These are phyloP conservation scores for Lepidurus apus DNA, from an alignment of 1,140 invertebrate genomes.

Conservation along the genomic window DNA sequence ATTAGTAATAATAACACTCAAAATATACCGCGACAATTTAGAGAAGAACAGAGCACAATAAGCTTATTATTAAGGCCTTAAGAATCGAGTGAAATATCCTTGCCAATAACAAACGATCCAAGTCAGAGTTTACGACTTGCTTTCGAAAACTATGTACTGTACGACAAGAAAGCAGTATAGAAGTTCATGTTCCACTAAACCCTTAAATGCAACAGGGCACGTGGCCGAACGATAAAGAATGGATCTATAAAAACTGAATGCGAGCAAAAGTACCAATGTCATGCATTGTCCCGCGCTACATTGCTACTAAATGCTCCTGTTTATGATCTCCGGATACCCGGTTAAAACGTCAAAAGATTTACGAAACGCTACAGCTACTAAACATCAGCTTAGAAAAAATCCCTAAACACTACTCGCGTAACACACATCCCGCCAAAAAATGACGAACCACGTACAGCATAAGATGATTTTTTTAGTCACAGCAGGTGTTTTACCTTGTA, in stretches of 20 bases:
- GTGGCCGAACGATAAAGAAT: background rate
- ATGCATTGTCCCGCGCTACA: background rate
- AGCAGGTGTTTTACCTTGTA: slow-evolving; percentile 58
- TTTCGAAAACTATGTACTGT: no score
- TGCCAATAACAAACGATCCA: no score
- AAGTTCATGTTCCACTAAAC: background rate
- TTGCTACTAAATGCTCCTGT: background rate
- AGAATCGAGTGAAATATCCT: no score
- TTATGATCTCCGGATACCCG: background rate
- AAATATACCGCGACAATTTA: no score
- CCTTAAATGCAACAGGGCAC: background rate
- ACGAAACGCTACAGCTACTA: background rate
- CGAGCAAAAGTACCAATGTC: background rate
- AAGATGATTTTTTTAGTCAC: background rate
- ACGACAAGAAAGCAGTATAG: no score
- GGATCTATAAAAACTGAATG: background rate
- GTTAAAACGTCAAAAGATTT: background rate
- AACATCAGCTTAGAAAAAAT: no score
- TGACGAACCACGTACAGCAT: background rate
- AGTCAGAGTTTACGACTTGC: no score
- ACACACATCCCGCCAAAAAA: background rate
- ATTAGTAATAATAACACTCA: no score
- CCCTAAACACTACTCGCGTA: background rate
- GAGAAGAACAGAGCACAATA: no score
- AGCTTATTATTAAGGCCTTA: no score